Percentiles rank a stretch among this genome's conserved stretches.
Evolutionary conservation across 1,140 invertebrate species (phyloP).

Genomic region (Periplaneta americana): DNA sequence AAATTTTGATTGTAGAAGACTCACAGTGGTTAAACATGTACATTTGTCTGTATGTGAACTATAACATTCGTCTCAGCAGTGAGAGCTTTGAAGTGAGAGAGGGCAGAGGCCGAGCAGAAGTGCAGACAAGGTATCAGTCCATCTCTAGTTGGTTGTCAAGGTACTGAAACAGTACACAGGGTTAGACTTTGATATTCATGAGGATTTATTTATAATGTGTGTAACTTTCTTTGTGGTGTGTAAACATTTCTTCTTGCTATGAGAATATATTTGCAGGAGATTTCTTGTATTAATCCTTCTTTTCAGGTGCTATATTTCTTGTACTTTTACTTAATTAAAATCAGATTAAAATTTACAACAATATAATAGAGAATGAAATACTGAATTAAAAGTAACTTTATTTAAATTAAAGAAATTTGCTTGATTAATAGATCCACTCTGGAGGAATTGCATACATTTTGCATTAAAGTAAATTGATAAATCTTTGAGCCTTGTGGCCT

Average conservation of each 20-base stretch:
- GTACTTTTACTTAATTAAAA: neutral
- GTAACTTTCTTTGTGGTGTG: neutral
- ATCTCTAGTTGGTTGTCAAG: neutral
- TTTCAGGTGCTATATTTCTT: conserved; percentile 2
- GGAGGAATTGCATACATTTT: neutral
- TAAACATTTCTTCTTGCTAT: neutral
- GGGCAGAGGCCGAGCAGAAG: neutral
- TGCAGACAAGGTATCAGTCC: neutral
- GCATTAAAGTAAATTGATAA: neutral
- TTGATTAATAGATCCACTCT: neutral
- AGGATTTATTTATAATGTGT: neutral
- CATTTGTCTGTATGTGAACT: neutral
- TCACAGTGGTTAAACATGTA: neutral
- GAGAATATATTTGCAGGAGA: neutral
- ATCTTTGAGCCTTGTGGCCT: neutral
- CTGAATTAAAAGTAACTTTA: neutral
- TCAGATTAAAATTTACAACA: neutral
- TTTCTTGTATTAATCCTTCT: neutral
- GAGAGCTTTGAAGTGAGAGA: neutral
- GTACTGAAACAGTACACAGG: no score
- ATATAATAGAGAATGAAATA: neutral
- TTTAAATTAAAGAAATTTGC: neutral
- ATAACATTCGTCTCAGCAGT: neutral
- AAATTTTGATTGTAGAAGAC: neutral
- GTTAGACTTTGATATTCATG: neutral